Evolutionary conservation across 2,797 vertebrate species (phyloP).

Genomic region (Poeciliopsis gracilis): DNA sequence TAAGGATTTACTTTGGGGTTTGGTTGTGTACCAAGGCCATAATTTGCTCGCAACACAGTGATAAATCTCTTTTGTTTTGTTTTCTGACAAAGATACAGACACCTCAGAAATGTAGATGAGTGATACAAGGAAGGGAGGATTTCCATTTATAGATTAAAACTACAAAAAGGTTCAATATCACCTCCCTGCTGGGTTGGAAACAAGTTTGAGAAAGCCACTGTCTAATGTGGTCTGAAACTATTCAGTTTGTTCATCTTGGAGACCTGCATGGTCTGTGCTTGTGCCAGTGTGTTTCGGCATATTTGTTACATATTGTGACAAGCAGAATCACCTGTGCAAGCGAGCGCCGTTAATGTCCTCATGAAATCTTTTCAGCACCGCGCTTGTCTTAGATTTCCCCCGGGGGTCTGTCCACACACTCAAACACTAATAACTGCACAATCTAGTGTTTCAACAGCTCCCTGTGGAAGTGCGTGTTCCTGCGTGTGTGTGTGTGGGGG

Average conservation of each 20-base stretch:
- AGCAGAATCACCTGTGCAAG: slow-evolving; percentile 46
- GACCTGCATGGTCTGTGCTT: background rate
- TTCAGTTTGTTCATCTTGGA: background rate
- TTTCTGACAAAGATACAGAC: background rate
- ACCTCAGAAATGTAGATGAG: background rate
- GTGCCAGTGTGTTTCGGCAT: slow-evolving; percentile 20
- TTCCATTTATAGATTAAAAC: background rate
- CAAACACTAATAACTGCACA: slow-evolving; percentile 48
- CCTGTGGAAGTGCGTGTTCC: slow-evolving; percentile 38
- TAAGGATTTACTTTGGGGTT: slow-evolving; percentile 30
- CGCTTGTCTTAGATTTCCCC: slow-evolving; percentile 54
- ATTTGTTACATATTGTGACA: slow-evolving; percentile 32
- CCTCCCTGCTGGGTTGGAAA: background rate
- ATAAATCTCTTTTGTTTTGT: slow-evolving; percentile 23
- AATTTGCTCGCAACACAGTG: background rate
- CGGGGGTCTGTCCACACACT: slow-evolving; percentile 13
- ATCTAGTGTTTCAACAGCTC: slow-evolving; percentile 45
- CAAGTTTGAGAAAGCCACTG: background rate
- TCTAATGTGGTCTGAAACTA: background rate
- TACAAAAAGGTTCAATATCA: background rate
- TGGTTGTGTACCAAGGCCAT: slow-evolving; percentile 12
- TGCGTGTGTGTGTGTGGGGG: background rate
- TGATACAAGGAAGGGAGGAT: background rate
- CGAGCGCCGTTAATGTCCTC: slow-evolving; percentile 27
- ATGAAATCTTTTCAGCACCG: slow-evolving; percentile 54